Evolutionary conservation across 2,113 vertebrate genomes (phyloP).

Genomic region (Tinamus guttatus): DNA sequence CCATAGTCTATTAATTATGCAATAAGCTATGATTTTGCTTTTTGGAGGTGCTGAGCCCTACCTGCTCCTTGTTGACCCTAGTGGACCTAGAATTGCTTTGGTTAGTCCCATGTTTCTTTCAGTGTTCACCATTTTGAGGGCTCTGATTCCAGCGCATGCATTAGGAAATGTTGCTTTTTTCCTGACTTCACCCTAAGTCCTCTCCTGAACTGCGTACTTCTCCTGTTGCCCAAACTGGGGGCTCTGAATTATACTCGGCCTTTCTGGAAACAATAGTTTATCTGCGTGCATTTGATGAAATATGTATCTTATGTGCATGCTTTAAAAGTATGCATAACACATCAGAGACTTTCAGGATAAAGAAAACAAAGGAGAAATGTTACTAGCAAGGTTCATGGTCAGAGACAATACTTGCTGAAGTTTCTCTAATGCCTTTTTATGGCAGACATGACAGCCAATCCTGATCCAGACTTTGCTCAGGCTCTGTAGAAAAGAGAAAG

Average conservation of each 20-base stretch:
- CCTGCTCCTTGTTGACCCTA: not conserved
- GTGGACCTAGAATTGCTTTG: not conserved
- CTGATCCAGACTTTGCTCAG: slow-evolving; percentile 90
- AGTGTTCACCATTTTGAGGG: not conserved
- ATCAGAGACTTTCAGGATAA: slow-evolving; percentile 40
- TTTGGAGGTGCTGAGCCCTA: not conserved
- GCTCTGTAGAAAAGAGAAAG: slow-evolving; percentile 89
- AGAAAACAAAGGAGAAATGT: slow-evolving; percentile 42
- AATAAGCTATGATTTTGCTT: not conserved
- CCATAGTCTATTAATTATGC: not conserved
- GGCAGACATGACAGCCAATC: slow-evolving; percentile 90
- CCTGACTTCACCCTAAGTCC: rapidly evolving
- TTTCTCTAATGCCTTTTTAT: slow-evolving; percentile 84
- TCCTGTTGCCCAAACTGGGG: not conserved
- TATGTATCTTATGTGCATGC: slow-evolving; percentile 27
- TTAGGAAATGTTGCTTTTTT: not conserved
- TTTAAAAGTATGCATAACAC: slow-evolving; percentile 30
- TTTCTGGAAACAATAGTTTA: not conserved
- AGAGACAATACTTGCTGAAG: slow-evolving; percentile 86
- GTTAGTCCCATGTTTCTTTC: not conserved
- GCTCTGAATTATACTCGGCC: not conserved
- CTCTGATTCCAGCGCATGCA: not conserved
- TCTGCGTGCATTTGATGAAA: slow-evolving; percentile 49
- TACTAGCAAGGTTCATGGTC: slow-evolving; percentile 70
- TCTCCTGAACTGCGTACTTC: not conserved